Evolutionary conservation across 1,140 invertebrate species (phyloP).

Genomic region (Drosophila tristis): DNA sequence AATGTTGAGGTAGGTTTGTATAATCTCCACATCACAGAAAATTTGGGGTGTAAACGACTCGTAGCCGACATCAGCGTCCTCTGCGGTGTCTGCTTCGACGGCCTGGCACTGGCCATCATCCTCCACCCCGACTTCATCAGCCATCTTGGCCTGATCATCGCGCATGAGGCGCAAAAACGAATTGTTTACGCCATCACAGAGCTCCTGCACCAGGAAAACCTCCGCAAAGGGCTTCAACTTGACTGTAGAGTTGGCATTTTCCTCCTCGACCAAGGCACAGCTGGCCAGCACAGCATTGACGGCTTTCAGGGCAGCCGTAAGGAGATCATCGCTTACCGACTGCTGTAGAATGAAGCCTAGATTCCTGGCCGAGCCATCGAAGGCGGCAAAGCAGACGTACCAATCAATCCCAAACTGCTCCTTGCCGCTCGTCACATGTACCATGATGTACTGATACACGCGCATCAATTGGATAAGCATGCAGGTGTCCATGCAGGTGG

Average conservation of each 20-base stretch:
- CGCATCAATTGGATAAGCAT: conserved; percentile 89
- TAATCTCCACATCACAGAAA: conserved; percentile 69
- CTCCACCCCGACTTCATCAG: conserved; percentile 44
- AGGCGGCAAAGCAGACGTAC: conserved; percentile 67
- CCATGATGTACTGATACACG: conserved; percentile 86
- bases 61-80: conserved; percentile 48
- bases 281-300: conserved; percentile 85
- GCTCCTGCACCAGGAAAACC: conserved; percentile 66
- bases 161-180: conserved; percentile 76
- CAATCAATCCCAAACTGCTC: conserved; percentile 74
- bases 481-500: conserved; percentile 87
- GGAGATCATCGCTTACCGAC: conserved; percentile 87
- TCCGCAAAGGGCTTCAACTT: conserved; percentile 69
- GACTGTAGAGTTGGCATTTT: conserved; percentile 48
- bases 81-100: conserved; percentile 30
- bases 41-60: conserved; percentile 50
- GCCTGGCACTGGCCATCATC: conserved; percentile 14
- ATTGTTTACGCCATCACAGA: conserved; percentile 72
- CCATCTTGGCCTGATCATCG: conserved; percentile 55
- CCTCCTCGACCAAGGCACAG: conserved; percentile 76
- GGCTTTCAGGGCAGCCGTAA: conserved; percentile 86
- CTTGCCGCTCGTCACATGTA: conserved; percentile 69
- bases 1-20: conserved; percentile 80
- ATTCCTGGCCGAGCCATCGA: conserved; percentile 85
- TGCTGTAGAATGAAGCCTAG: conserved; percentile 88